These are phyloP conservation scores for Carollia perspicillata DNA, from an alignment of 2,113 vertebrate species.

Conservation along the genomic window DNA sequence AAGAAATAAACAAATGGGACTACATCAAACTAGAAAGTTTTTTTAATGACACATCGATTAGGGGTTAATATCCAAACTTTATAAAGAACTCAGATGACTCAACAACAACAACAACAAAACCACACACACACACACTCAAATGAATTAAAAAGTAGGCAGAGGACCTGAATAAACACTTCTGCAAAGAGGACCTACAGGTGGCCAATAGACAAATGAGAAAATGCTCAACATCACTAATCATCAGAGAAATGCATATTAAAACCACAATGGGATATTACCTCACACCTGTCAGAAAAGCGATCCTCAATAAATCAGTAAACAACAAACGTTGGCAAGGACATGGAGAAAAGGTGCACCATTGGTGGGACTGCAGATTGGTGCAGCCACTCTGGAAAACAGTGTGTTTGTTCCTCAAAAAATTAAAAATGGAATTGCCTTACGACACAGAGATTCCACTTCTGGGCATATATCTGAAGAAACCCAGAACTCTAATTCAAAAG, in stretches of 20 bases:
- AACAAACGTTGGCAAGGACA: neutral
- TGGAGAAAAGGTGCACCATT: neutral
- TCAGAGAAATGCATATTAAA: neutral
- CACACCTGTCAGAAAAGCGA: neutral
- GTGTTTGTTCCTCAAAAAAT: neutral
- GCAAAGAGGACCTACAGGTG: neutral
- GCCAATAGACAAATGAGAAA: neutral
- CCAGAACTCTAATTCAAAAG: neutral
- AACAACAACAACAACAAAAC: neutral
- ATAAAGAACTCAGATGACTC: neutral
- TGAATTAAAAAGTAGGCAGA: neutral
- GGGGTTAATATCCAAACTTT: neutral
- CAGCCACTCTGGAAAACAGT: neutral
- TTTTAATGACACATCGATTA: neutral
- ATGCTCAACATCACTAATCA: neutral
- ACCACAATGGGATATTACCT: neutral
- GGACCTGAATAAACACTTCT: neutral
- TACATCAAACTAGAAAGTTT: neutral
- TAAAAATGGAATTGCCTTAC: neutral
- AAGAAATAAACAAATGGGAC: neutral
- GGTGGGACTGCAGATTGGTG: neutral
- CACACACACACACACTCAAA: too few species aligned
- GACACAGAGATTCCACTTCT: neutral
- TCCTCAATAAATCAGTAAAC: neutral
- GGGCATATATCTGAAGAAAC: neutral